These are phyloP conservation scores for Arvicanthis niloticus DNA, from an alignment of 2,113 vertebrate genomes.

Conservation along the genomic window DNA sequence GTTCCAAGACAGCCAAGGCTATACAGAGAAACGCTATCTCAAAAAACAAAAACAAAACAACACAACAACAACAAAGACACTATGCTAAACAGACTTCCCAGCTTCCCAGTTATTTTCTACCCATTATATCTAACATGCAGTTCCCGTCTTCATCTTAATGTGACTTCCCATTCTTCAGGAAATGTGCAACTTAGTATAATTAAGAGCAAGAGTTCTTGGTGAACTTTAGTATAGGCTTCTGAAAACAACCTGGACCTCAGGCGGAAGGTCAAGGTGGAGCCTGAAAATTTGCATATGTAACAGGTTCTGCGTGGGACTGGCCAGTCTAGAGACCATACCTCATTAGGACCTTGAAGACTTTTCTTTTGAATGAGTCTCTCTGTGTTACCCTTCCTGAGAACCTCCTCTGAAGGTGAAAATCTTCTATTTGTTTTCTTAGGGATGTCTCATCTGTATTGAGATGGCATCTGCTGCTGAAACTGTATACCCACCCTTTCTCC, in stretches of 20 bases:
- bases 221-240: neutral
- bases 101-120: constrained; percentile 10
- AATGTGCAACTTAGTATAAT: neutral
- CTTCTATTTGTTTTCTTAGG: neutral
- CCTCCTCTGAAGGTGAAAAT: neutral
- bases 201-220: neutral
- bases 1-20: no score
- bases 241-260: neutral
- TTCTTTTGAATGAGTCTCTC: neutral
- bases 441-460: neutral
- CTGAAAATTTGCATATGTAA: neutral
- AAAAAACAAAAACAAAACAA: no score
- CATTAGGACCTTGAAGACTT: neutral
- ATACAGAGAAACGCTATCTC: no score
- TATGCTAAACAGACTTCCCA: constrained; percentile 52
- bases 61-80: no score
- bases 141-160: constrained; percentile 45
- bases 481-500: neutral
- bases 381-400: neutral
- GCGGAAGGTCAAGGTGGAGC: no score
- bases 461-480: neutral
- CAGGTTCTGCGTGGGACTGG: neutral
- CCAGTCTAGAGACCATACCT: neutral
- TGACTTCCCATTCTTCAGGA: neutral
- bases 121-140: constrained; percentile 10